These are phyloP conservation scores for Argya squamiceps DNA, from an alignment of 2,797 vertebrate genomes.

Conservation along the genomic window DNA sequence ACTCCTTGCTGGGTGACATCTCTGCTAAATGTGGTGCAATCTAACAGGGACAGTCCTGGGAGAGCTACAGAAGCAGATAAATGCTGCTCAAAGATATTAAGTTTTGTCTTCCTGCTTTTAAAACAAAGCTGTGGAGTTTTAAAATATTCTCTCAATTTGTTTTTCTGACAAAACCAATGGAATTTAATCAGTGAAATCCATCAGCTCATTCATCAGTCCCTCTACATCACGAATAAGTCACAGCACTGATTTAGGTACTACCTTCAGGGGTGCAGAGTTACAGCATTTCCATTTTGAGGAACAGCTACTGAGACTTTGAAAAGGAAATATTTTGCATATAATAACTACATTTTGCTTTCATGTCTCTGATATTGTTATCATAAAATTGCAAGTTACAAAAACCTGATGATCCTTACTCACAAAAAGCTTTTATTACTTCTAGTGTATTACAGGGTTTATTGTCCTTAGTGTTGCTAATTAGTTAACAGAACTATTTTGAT, in stretches of 20 bases:
- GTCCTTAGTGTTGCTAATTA: slow-evolving; percentile 63
- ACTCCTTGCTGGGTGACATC: rapidly evolving
- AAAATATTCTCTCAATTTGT: neutral
- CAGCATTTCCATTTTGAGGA: neutral
- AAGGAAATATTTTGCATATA: neutral
- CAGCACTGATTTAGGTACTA: neutral
- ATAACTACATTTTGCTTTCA: neutral
- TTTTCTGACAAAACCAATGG: neutral
- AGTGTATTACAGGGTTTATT: slow-evolving; percentile 38
- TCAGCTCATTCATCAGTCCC: neutral
- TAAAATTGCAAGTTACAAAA: neutral
- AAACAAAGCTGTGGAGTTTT: neutral
- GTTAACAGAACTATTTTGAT: slow-evolving; percentile 65
- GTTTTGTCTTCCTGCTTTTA: neutral
- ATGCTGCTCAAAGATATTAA: rapidly evolving
- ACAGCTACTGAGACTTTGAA: neutral
- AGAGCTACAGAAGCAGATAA: neutral
- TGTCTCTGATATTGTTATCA: neutral
- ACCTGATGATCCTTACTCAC: neutral
- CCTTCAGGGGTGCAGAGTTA: neutral
- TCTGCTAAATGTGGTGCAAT: rapidly evolving
- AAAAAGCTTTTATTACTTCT: neutral
- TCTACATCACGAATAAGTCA: neutral
- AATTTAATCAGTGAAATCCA: neutral
- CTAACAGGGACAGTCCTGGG: neutral